Evolutionary conservation across 2,888 invertebrate species (phyloP).

Genomic region (Rhopalosiphum nymphaeae): DNA sequence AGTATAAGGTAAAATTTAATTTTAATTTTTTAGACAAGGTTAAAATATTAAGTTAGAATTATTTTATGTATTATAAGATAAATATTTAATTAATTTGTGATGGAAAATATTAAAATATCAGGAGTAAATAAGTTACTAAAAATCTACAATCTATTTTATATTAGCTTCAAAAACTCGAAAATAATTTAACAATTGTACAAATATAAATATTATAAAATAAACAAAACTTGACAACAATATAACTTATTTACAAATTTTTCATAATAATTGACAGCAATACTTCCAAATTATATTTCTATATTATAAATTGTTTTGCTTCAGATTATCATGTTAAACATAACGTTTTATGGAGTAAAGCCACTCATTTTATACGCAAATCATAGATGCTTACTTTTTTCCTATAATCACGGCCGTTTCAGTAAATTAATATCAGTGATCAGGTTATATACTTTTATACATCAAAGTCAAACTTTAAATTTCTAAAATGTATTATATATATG

Average conservation of each 20-base stretch:
- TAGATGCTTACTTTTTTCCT: background rate
- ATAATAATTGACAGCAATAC: no score
- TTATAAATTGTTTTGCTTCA: background rate
- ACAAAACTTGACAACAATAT: no score
- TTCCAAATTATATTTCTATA: background rate
- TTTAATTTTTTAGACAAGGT: background rate
- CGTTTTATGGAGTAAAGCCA: background rate
- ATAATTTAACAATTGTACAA: background rate
- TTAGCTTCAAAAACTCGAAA: background rate
- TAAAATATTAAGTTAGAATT: background rate
- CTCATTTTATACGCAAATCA: background rate
- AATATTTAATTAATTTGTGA: background rate
- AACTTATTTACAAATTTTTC: no score
- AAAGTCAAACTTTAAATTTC: background rate
- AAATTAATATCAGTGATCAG: background rate
- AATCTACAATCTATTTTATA: background rate
- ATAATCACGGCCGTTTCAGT: background rate
- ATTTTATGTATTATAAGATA: background rate
- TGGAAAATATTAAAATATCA: background rate
- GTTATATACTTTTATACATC: background rate
- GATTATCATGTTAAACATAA: background rate
- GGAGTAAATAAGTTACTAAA: background rate
- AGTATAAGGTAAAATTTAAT: background rate
- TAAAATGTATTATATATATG: background rate
- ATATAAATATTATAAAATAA: no score